phyloP scores from a whole-genome alignment of 2,888 invertebrate genomes.

The Dasysyrphus tricinctus region DNA sequence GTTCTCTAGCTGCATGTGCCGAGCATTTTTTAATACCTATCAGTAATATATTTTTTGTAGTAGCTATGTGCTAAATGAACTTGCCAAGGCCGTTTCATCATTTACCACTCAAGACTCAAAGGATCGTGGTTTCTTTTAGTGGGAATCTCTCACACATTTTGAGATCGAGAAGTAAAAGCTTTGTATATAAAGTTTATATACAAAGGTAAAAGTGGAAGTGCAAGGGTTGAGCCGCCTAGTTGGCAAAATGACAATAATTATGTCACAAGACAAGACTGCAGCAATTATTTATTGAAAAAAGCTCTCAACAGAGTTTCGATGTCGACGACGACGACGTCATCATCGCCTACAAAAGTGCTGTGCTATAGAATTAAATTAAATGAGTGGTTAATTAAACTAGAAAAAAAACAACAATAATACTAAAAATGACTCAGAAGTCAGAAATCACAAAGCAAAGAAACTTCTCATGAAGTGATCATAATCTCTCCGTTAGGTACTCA shows the following conservation, averaged over 20 bases:
- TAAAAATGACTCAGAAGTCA: conserved; percentile 61
- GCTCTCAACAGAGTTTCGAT: background rate
- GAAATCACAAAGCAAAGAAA: conserved; percentile 43
- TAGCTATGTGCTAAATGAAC: conserved; percentile 4
- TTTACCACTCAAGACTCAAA: background rate
- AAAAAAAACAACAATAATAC: conserved; percentile 1
- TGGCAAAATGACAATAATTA: conserved; percentile 10
- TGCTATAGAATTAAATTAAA: background rate
- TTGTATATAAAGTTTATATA: too few relatives aligned
- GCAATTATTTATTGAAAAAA: background rate
- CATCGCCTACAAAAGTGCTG: conserved; percentile 8
- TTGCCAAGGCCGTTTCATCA: conserved; percentile 2
- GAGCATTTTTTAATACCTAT: background rate
- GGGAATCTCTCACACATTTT: conserved; percentile 18
- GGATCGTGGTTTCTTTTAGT: conserved; percentile 34
- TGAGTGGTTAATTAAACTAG: background rate
- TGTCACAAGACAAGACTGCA: background rate
- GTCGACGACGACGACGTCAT: background rate
- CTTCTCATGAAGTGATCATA: background rate
- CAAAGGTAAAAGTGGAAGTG: background rate
- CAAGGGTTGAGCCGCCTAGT: conserved; percentile 3
- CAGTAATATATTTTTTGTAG: background rate
- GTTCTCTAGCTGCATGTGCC: background rate
- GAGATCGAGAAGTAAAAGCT: background rate
- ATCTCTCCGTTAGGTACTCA: conserved; percentile 75